Conservation (phyloP, 2,113 vertebrate genomes). For the Rousettus leschenaultii region DNA sequence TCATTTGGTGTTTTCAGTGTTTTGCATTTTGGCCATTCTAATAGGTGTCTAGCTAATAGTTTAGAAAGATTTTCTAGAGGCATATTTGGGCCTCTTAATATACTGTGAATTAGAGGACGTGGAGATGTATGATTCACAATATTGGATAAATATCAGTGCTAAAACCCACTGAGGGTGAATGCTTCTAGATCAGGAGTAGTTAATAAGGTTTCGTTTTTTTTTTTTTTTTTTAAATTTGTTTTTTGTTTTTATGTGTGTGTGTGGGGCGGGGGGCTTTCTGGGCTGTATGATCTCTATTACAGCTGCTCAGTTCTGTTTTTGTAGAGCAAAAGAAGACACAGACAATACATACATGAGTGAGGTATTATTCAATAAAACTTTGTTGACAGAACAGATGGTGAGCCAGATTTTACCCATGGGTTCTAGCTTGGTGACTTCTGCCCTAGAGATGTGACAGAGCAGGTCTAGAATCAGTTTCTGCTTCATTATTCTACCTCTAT, state of each 20-base stretch:
- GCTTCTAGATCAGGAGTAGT: not conserved
- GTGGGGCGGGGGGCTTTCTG: not conserved
- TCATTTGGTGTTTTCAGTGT: not conserved
- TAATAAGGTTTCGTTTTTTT: not conserved
- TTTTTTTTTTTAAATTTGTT: not conserved
- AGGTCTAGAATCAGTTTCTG: not conserved
- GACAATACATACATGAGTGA: not conserved
- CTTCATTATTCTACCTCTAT: not conserved
- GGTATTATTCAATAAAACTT: not conserved
- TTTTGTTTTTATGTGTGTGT: too few species aligned
- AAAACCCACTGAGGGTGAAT: not conserved
- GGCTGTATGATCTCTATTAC: not conserved
- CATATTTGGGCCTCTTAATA: not conserved
- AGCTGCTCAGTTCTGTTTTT: not conserved
- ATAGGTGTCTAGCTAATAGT: not conserved
- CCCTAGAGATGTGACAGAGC: not conserved
- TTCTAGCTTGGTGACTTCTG: not conserved
- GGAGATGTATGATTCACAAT: not conserved
- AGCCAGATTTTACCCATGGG: not conserved
- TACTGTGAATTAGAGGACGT: not conserved
- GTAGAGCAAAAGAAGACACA: not conserved
- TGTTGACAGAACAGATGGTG: not conserved
- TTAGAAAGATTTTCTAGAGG: not conserved
- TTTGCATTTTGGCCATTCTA: not conserved
- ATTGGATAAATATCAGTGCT: not conserved